Conservation (phyloP, 2,113 vertebrate genomes). For the Stercorarius parasiticus region DNA sequence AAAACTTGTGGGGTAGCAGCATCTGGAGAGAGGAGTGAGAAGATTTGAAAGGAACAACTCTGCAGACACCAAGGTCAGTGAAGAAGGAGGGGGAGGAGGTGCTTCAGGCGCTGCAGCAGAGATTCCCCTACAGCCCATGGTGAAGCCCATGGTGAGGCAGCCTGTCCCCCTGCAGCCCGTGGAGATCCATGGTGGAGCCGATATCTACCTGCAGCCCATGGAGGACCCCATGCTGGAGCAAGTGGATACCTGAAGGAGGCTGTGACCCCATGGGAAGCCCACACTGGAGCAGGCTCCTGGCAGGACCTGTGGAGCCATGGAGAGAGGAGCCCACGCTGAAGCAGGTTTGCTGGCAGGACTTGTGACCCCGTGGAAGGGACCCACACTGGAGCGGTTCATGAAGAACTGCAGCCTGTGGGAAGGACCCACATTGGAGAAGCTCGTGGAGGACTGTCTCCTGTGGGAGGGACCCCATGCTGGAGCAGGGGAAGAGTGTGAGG, state of each 20-base stretch:
- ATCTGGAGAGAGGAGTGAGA: neutral
- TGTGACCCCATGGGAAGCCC: neutral
- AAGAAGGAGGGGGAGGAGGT: neutral
- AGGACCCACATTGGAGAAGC: neutral
- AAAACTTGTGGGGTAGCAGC: neutral
- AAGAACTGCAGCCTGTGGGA: neutral
- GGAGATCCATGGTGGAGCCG: neutral
- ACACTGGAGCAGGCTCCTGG: neutral
- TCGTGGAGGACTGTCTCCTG: neutral
- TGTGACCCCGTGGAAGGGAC: neutral
- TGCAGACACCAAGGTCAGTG: neutral
- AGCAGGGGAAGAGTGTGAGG: neutral
- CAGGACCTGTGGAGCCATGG: neutral
- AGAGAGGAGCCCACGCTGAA: neutral
- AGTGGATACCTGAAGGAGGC: neutral
- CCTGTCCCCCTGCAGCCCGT: neutral
- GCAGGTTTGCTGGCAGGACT: neutral
- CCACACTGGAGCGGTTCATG: neutral
- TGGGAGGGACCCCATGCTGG: neutral
- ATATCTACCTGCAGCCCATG: too few relatives aligned
- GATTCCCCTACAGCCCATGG: neutral
- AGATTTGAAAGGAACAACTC: neutral
- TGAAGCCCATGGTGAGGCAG: neutral
- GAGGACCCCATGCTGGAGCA: neutral
- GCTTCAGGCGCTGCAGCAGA: neutral